Evolutionary conservation across 2,797 vertebrate species (phyloP), one percentile per base, ranked within the genome.

Genomic region (Falco cherrug): DNA sequence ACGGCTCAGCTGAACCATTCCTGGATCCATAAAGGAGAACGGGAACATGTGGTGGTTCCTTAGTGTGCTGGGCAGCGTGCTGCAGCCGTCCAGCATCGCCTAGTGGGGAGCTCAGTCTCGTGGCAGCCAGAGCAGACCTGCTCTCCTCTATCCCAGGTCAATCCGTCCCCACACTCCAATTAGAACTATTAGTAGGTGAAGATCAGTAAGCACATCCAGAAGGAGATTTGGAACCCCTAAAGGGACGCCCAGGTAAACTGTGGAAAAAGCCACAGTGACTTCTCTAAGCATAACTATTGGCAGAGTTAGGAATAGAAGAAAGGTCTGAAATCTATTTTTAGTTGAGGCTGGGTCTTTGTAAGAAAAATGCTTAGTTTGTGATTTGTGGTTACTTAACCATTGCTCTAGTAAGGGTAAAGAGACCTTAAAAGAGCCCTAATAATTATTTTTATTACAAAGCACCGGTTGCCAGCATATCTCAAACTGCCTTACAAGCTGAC

Each of bases 21-120:
- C 51, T 3, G 5, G 7, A 60, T 54, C 33, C 1, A 0, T 64
- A 29, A 31, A 25, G 4, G 3, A 61, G 56, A 73, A 39, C 24
- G 31, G 54, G 21, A n/a, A 28, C 10, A 13, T 16, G 43, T 35
- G 59, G 51, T 76, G 33, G 18, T 29, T 53, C 43, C 51, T 29
- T 41, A 22, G 7, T 1, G 0, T 59, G 19, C 8, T 2, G 4
- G 39, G 35, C 54, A 67, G 60, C 7, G 18, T 2, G 3, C 56
- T 53, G 39, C 68, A 63, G 65, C 29, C 43, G 24, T 12, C 65
- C 33, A 39, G 53, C 35, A 28, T 28, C n/a, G 18, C 51, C 51
- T 61, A 5, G 11, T 11, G 37, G 39, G 56, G 56, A 89, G n/a
- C 54, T 68, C 31, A 21, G 45, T 39, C 0, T 47, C 68, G 6